Conservation (phyloP, 2,888 invertebrate genomes). For the Smittia sp. region DNA sequence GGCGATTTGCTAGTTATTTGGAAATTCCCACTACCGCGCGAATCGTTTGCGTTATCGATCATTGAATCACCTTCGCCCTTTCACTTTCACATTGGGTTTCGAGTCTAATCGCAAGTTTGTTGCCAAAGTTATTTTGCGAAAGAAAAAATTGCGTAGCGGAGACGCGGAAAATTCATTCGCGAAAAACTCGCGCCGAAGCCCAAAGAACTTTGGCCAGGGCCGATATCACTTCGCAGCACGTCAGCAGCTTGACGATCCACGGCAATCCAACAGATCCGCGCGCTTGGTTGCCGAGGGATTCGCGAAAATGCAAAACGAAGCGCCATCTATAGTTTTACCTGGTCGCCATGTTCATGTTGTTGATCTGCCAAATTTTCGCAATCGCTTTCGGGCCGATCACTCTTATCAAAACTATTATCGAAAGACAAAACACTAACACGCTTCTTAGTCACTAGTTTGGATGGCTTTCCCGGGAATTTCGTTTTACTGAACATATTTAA, state of each 20-base stretch:
- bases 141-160: conserved; percentile 40
- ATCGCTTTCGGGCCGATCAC: conserved; percentile 22
- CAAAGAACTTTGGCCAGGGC: not conserved
- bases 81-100: too few species aligned
- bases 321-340: conserved; percentile 35
- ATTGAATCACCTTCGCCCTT: too few species aligned
- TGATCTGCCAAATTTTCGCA: conserved; percentile 35
- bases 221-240: not conserved
- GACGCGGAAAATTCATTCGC: conserved; percentile 24
- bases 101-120: too few species aligned
- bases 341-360: conserved; percentile 39
- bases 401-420: conserved; percentile 36
- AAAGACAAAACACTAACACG: conserved; percentile 69
- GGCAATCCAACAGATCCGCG: not conserved
- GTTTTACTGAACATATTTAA: conserved; percentile 43
- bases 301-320: conserved; percentile 24
- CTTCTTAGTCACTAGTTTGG: conserved; percentile 81
- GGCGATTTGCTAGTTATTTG: too few species aligned
- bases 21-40: too few species aligned
- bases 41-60: too few species aligned
- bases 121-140: conserved; percentile 12
- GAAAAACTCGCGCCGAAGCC: not conserved
- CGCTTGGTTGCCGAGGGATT: not conserved
- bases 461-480: conserved; percentile 80
- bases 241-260: not conserved